Percentiles rank a stretch among this genome's conserved stretches.
These are phyloP conservation scores for Drosophila nannoptera DNA, from an alignment of 1,140 invertebrate genomes.

Conservation along the genomic window DNA sequence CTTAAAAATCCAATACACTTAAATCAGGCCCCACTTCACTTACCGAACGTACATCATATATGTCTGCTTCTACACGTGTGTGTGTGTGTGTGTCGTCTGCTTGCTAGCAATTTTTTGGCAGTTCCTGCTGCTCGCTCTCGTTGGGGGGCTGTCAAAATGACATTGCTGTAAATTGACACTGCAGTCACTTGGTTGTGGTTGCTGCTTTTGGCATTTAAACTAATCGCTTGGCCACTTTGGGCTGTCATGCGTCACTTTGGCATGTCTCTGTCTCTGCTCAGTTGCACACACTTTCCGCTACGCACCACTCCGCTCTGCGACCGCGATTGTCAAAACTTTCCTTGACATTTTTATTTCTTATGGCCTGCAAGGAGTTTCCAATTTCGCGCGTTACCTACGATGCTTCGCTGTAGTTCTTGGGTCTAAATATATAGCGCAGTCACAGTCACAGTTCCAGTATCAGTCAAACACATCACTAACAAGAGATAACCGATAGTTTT, in stretches of 20 bases:
- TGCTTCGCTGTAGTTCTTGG: slow-evolving; percentile 14
- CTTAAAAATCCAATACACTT: slow-evolving; percentile 22
- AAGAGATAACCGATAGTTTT: too few relatives aligned
- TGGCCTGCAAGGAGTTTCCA: slow-evolving; percentile 26
- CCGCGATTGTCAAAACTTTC: slow-evolving; percentile 42
- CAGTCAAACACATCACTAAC: too few relatives aligned
- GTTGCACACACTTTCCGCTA: neutral
- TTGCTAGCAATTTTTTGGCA: slow-evolving; percentile 22
- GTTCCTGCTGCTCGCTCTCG: slow-evolving; percentile 1
- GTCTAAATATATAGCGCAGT: slow-evolving; percentile 6
- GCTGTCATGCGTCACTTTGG: slow-evolving; percentile 44
- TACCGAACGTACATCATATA: neutral
- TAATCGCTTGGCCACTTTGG: slow-evolving; percentile 46
- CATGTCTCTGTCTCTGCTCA: slow-evolving; percentile 31
- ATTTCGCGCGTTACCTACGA: slow-evolving; percentile 23
- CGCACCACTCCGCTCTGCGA: too few relatives aligned
- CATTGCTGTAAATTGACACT: slow-evolving; percentile 33
- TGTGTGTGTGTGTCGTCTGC: slow-evolving; percentile 2
- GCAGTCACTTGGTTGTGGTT: slow-evolving; percentile 30
- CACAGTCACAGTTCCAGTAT: neutral
- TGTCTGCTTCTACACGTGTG: neutral
- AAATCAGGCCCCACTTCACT: slow-evolving; percentile 8
- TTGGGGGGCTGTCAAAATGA: slow-evolving; percentile 23
- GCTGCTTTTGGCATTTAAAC: slow-evolving; percentile 44
- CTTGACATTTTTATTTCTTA: slow-evolving; percentile 26